These are phyloP conservation scores for Colaptes auratus DNA, from an alignment of 2,113 vertebrate genomes.

Conservation along the genomic window DNA sequence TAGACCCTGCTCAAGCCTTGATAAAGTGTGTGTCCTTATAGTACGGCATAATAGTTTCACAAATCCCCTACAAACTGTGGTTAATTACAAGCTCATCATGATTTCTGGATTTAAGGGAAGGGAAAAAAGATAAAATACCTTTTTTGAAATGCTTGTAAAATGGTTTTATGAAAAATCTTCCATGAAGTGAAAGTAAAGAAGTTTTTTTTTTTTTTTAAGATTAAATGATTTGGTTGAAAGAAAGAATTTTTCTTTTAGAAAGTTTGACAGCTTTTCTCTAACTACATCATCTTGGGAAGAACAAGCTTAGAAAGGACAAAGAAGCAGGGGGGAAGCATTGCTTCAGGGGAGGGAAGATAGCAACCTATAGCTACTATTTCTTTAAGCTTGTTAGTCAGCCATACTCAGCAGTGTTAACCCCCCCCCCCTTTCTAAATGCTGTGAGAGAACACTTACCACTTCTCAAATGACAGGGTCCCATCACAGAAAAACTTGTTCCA, in stretches of 20 bases:
- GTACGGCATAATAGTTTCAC: slow-evolving; percentile 11
- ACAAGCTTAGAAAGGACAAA: neutral
- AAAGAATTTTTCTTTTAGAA: neutral
- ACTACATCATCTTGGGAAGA: neutral
- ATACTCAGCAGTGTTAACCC: neutral
- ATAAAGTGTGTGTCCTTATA: slow-evolving; percentile 47
- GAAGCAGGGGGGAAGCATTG: neutral
- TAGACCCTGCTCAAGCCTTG: slow-evolving; percentile 42
- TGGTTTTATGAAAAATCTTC: neutral
- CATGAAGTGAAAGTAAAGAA: neutral
- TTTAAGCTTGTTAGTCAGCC: neutral
- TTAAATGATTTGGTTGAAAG: neutral
- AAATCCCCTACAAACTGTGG: slow-evolving; percentile 28
- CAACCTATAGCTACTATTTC: neutral
- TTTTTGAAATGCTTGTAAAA: neutral
- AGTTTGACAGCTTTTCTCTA: neutral
- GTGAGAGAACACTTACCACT: neutral
- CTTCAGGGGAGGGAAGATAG: neutral
- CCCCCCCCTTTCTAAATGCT: neutral
- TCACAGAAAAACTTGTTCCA: neutral
- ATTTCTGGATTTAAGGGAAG: neutral
- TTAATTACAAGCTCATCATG: slow-evolving; percentile 46
- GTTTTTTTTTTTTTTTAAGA: neutral
- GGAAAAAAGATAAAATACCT: neutral
- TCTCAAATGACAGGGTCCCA: neutral